Evolutionary conservation across 2,797 vertebrate species (phyloP).

Genomic region (Antennarius maculatus): DNA sequence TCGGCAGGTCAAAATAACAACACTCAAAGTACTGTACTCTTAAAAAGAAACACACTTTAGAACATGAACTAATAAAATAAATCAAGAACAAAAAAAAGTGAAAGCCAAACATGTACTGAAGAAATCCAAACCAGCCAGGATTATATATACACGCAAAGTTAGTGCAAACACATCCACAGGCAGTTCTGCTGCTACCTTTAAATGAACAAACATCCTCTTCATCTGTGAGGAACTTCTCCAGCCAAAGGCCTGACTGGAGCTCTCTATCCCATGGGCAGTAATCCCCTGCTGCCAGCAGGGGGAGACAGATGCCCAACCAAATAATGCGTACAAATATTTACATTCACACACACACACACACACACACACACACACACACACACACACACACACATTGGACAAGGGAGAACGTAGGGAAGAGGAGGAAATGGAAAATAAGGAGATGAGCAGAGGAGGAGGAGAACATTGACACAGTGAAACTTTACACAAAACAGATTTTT

Average conservation of each 20-base stretch:
- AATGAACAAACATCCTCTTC: slow-evolving; percentile 92
- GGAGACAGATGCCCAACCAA: slow-evolving; percentile 81
- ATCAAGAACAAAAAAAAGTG: slow-evolving; percentile 11
- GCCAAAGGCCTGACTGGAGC: slow-evolving; percentile 91
- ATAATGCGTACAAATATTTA: slow-evolving; percentile 10
- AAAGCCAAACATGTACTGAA: slow-evolving; percentile 20
- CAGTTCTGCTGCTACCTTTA: slow-evolving; percentile 88
- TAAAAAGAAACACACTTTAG: slow-evolving; percentile 5
- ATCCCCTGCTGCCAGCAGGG: slow-evolving; percentile 93
- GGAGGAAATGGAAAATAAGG: slow-evolving; percentile 32
- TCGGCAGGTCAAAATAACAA: slow-evolving; percentile 36
- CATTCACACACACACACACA: background rate
- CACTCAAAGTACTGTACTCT: slow-evolving; percentile 7
- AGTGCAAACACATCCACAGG: slow-evolving; percentile 74
- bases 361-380: slow-evolving; percentile 19
- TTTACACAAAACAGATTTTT: slow-evolving; percentile 28
- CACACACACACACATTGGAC: slow-evolving; percentile 27
- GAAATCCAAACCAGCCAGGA: slow-evolving; percentile 53
- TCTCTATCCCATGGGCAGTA: slow-evolving; percentile 95
- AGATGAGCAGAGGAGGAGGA: slow-evolving; percentile 54
- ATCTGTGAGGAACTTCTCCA: slow-evolving; percentile 85
- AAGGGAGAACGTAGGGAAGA: slow-evolving; percentile 42
- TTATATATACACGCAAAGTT: slow-evolving; percentile 39
- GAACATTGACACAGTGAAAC: slow-evolving; percentile 35
- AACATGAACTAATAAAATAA: slow-evolving; percentile 28